These are phyloP conservation scores for Recurvirostra avosetta DNA, from an alignment of 2,113 vertebrate genomes.

Conservation along the genomic window DNA sequence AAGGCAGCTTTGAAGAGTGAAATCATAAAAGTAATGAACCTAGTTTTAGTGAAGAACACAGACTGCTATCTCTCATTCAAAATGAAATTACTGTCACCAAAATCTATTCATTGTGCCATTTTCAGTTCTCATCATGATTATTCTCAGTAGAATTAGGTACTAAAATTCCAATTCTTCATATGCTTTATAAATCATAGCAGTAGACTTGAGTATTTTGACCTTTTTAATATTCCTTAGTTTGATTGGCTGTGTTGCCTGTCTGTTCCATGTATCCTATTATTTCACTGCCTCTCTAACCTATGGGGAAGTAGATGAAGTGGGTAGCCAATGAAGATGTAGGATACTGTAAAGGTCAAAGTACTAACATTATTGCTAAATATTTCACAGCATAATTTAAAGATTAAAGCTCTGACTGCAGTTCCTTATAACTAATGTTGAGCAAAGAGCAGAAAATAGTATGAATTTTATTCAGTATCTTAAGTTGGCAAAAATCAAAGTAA, in stretches of 20 bases:
- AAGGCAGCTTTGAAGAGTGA: slow-evolving; percentile 23
- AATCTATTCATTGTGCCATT: slow-evolving; percentile 54
- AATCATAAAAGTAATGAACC: slow-evolving; percentile 61
- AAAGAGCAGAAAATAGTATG: neutral
- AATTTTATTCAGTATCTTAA: neutral
- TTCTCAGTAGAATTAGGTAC: slow-evolving; percentile 39
- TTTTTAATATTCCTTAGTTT: slow-evolving; percentile 60
- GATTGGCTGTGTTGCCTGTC: slow-evolving; percentile 13
- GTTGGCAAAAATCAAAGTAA: neutral
- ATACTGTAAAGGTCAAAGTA: slow-evolving; percentile 56
- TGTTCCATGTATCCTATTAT: slow-evolving; percentile 5
- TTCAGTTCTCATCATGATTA: slow-evolving; percentile 58
- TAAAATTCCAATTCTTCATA: slow-evolving; percentile 58
- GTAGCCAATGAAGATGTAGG: slow-evolving; percentile 30
- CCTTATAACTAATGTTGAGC: neutral
- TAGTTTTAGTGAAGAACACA: slow-evolving; percentile 37
- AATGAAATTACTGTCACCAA: slow-evolving; percentile 55
- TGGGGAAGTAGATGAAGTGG: neutral
- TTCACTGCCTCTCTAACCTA: slow-evolving; percentile 32
- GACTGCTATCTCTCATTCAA: slow-evolving; percentile 39
- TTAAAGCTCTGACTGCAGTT: slow-evolving; percentile 16
- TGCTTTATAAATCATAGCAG: slow-evolving; percentile 59
- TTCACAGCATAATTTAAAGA: slow-evolving; percentile 15
- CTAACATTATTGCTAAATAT: slow-evolving; percentile 62
- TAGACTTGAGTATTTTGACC: slow-evolving; percentile 64